Percentiles rank a stretch among this genome's conserved stretches.
Conservation (phyloP, 2,113 vertebrate genomes). For the Strix uralensis region DNA sequence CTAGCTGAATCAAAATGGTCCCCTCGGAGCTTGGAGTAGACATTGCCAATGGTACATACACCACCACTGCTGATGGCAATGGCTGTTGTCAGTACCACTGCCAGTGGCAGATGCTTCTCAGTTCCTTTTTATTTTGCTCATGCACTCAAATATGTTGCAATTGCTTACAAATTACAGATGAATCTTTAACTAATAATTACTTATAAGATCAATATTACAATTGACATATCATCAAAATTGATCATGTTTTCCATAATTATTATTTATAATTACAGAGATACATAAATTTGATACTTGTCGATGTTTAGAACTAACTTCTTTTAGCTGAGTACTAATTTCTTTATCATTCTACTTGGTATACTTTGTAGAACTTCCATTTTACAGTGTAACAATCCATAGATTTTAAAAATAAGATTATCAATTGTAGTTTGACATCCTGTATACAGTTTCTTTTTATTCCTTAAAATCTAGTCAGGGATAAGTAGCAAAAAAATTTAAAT, state of each 20-base stretch:
- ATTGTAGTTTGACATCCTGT: neutral
- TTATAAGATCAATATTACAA: neutral
- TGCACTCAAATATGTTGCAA: neutral
- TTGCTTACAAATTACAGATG: neutral
- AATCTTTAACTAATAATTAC: neutral
- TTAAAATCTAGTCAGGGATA: neutral
- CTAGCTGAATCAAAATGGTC: neutral
- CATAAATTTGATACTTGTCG: neutral
- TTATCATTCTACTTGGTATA: neutral
- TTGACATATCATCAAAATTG: neutral
- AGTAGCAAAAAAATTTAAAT: neutral
- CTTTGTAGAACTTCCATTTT: neutral
- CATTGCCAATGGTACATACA: neutral
- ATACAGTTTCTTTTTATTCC: neutral
- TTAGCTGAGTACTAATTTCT: neutral
- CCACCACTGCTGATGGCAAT: neutral
- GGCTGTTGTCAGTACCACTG: neutral
- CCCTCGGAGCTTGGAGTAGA: neutral
- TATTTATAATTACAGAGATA: neutral
- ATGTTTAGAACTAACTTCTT: neutral
- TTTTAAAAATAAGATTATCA: neutral
- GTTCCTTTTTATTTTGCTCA: neutral
- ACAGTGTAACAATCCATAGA: neutral
- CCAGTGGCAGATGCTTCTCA: neutral
- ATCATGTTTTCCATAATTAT: neutral